phyloP scores from a whole-genome alignment of 2,113 vertebrate genomes.

The Delphinapterus leucas region DNA sequence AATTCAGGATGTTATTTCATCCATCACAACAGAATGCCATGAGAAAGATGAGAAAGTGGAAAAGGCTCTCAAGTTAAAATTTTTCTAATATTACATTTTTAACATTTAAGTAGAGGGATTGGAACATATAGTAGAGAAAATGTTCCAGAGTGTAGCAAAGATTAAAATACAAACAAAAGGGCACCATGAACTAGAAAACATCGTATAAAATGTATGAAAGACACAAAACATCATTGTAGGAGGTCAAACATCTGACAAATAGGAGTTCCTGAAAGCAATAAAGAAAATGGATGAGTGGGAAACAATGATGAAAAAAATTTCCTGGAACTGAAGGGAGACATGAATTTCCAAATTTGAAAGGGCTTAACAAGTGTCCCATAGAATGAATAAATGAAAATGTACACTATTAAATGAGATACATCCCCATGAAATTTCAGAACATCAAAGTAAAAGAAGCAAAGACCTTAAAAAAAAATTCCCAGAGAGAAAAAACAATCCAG shows the following conservation, averaged over 20 bases:
- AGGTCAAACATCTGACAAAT: background rate
- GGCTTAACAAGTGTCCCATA: background rate
- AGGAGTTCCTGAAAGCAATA: background rate
- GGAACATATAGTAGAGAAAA: background rate
- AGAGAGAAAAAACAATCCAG: background rate
- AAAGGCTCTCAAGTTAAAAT: background rate
- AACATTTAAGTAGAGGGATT: background rate
- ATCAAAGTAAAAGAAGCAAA: background rate
- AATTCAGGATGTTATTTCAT: background rate
- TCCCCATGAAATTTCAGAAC: background rate
- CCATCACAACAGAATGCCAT: background rate
- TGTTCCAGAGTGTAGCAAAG: background rate
- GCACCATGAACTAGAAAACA: background rate
- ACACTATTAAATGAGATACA: background rate
- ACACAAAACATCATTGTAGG: background rate
- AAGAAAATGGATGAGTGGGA: background rate
- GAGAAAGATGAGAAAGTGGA: background rate
- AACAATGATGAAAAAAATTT: background rate
- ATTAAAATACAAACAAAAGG: background rate
- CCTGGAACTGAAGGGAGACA: background rate
- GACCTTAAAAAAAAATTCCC: background rate
- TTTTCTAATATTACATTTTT: background rate
- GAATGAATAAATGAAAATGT: background rate
- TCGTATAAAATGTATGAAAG: background rate
- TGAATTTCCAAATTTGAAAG: background rate